A percentile compares a stretch with the other conserved stretches of the same genome.
Conservation (phyloP, 2,113 vertebrate genomes). For the pig (Sus scrofa) region DNA sequence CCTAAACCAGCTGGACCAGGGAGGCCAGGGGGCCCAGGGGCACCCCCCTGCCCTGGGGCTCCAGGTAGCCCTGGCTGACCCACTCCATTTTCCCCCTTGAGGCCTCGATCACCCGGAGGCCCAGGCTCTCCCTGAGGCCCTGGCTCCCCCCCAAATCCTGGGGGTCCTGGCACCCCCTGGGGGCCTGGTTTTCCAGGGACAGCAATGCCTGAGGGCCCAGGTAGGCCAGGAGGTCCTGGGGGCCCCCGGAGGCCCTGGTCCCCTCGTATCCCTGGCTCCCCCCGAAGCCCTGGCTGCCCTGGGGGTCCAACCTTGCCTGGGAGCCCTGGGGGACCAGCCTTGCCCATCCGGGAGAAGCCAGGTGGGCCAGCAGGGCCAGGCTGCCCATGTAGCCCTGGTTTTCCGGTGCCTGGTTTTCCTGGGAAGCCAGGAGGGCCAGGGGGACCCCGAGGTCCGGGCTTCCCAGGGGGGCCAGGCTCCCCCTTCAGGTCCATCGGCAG, state of each 20-base stretch:
- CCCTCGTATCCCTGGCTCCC: conserved; percentile 91
- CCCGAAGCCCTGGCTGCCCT: conserved; percentile 95
- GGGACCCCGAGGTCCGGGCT: conserved; percentile 95
- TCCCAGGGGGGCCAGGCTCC: conserved; percentile 96
- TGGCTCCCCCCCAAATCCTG: conserved; percentile 87
- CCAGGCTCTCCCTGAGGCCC: conserved; percentile 81
- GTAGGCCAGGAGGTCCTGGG: conserved; percentile 94
- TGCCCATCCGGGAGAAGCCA: conserved; percentile 96
- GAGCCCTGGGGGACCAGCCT: conserved; percentile 95
- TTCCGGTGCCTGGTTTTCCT: conserved; percentile 96
- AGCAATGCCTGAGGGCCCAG: conserved; percentile 95
- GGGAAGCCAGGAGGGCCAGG: conserved; percentile 93
- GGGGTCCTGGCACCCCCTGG: conserved; percentile 92
- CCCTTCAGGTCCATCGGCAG: conserved; percentile 95
- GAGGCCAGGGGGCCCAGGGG: conserved; percentile 89
- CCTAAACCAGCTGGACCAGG: conserved; percentile 91
- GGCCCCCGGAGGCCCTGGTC: conserved; percentile 94
- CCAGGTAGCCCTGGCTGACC: conserved; percentile 94
- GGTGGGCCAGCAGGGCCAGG: conserved; percentile 94
- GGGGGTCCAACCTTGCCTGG: conserved; percentile 95
- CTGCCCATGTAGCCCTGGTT: conserved; percentile 96
- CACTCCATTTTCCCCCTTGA: conserved; percentile 95
- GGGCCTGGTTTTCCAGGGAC: conserved; percentile 97
- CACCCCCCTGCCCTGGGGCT: conserved; percentile 91
- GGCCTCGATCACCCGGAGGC: conserved; percentile 86